Percentiles rank a stretch among this genome's conserved stretches.
Evolutionary conservation across 1,140 invertebrate species (phyloP).

Genomic region (Bradynema listronoti): DNA sequence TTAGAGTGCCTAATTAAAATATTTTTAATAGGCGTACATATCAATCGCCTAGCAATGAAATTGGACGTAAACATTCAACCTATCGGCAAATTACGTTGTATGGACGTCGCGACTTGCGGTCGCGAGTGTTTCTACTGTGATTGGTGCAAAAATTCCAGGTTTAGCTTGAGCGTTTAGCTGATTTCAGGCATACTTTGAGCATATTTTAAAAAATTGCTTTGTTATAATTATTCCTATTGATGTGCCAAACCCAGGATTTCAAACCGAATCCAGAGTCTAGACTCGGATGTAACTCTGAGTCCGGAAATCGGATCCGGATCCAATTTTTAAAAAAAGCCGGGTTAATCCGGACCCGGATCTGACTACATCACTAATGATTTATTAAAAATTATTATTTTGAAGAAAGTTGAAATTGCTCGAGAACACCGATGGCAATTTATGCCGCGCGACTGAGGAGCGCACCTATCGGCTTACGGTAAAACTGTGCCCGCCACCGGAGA

Average conservation of each 20-base stretch:
- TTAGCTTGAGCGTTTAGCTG: too few species aligned
- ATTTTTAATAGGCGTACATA: conserved; percentile 48
- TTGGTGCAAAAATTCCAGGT: conserved; percentile 55
- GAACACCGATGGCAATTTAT: conserved; percentile 57
- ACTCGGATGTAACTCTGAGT: too few species aligned
- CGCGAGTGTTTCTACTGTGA: conserved; percentile 57
- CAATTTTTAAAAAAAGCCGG: not conserved
- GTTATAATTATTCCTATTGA: too few species aligned
- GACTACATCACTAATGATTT: not conserved
- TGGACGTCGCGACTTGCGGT: conserved; percentile 56
- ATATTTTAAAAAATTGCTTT: not conserved
- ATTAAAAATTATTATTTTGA: conserved; percentile 15
- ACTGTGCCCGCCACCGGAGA: conserved; percentile 54
- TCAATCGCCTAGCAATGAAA: conserved; percentile 56
- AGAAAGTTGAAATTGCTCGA: conserved; percentile 54
- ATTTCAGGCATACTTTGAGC: conserved; percentile 7
- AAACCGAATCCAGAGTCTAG: too few species aligned
- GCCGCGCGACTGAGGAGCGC: conserved; percentile 52
- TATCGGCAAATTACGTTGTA: conserved; percentile 56
- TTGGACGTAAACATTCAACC: conserved; percentile 54
- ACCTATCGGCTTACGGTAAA: conserved; percentile 50
- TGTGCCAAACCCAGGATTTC: too few species aligned
- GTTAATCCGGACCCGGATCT: too few species aligned
- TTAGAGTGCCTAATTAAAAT: conserved; percentile 2
- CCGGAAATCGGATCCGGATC: too few species aligned